Base-by-base conservation (phyloP, 2,888 invertebrate genomes). In the Rapana venosa region DNA sequence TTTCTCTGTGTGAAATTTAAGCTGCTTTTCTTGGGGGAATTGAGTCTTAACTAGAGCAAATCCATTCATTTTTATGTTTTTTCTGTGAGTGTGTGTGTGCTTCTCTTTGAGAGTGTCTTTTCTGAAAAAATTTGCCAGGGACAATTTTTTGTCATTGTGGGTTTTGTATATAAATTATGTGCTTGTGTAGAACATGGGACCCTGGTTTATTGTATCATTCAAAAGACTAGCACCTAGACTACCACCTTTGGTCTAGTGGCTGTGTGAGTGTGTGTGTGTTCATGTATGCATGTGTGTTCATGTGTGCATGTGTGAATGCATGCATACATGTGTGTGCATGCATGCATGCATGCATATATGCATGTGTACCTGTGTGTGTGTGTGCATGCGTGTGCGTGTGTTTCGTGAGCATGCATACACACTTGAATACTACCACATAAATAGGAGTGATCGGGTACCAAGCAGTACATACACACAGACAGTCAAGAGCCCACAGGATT, bases 291-390 rank as follows among this genome's bases (percentile, higher is more conserved):
- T 66, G 66, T 66, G 87, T 70, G 66, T 66, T 66, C 35, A 66
- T 66, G 66, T 70, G 87, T 70, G 87, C 66, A 35, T 35, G 85
- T 85, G 47, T 47, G 35, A 66, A 70, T 35, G 70, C 66, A 70
- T 35, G 35, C 66, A 70, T 35, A 22, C 66, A 13, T 4, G 79
- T 79, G 79, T 35, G 32, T 79, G 32, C 20, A 11, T 32, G 77
- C 11, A 13, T 77, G 77, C 6, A 32, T 77, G 77, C 17, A 17
- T 77, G 77, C 15, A 1, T 35, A 5, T 35, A 1, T 35, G 35
- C 15, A 1, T 35, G 32, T 35, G 17, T 79, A 35, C 17, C 11
- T 35, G 74, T 30, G 4, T 74, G 74, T 74, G n/a, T 74, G 22
- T 74, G 4, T 74, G 74, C n/a, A 1, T 66, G 66, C 13, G 1